A percentile compares a stretch with the other conserved stretches of the same genome.
Evolutionary conservation across 2,888 invertebrate genomes (phyloP).

Genomic region (Cantharis rufa): DNA sequence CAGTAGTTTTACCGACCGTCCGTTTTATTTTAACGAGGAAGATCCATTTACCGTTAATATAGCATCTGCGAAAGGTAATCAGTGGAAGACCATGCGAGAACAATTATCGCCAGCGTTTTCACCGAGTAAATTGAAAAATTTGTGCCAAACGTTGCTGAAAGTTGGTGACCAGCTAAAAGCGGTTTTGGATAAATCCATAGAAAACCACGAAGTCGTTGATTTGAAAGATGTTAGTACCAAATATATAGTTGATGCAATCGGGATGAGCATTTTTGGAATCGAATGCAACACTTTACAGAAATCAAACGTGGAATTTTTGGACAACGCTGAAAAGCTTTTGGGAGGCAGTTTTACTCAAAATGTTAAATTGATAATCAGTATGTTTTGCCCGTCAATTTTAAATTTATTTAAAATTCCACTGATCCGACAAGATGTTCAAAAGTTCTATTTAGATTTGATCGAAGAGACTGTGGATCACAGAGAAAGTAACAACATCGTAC

Average conservation of each 20-base stretch:
- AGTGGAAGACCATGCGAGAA: slow-evolving; percentile 57
- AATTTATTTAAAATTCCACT: neutral
- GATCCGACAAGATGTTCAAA: neutral
- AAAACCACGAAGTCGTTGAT: slow-evolving; percentile 27
- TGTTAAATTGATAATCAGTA: neutral
- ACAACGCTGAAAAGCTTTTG: slow-evolving; percentile 42
- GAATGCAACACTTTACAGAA: slow-evolving; percentile 55
- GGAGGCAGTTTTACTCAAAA: slow-evolving; percentile 13
- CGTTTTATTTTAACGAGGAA: slow-evolving; percentile 51
- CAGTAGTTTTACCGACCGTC: slow-evolving; percentile 54
- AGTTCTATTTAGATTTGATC: neutral
- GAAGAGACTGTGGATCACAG: neutral
- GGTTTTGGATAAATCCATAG: slow-evolving; percentile 31
- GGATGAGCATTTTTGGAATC: slow-evolving; percentile 50
- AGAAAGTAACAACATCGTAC: neutral
- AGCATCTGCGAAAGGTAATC: slow-evolving; percentile 52
- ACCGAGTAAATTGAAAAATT: slow-evolving; percentile 57
- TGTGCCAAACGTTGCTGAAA: slow-evolving; percentile 54
- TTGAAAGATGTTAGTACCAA: slow-evolving; percentile 40
- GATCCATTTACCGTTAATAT: slow-evolving; percentile 51
- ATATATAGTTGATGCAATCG: slow-evolving; percentile 52
- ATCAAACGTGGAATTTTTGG: slow-evolving; percentile 43
- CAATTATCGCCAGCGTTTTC: slow-evolving; percentile 59
- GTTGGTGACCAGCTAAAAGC: slow-evolving; percentile 43
- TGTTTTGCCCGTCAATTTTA: neutral